A percentile compares a stretch with the other conserved stretches of the same genome.
Conservation (phyloP, 2,888 invertebrate species). For the Mesorhabditis sp. region DNA sequence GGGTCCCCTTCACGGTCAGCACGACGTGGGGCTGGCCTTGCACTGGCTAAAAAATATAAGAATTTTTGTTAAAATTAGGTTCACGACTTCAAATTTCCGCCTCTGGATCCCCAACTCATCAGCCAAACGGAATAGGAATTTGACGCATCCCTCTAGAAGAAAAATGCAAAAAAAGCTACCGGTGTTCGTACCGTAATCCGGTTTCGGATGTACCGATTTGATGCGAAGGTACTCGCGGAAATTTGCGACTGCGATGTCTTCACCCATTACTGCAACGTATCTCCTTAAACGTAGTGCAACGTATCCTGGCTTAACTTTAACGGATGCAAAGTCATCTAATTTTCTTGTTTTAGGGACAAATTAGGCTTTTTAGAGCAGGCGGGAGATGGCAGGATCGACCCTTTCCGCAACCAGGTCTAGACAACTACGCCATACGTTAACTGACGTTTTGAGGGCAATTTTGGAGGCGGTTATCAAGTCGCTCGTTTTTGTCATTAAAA, state of each 20-base stretch:
- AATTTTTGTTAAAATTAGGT: slow-evolving; percentile 55
- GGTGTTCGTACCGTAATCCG: slow-evolving; percentile 72
- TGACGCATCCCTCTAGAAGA: slow-evolving; percentile 25
- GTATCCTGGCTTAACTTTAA: too few relatives aligned
- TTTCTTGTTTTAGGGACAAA: too few relatives aligned
- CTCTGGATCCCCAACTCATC: slow-evolving; percentile 31
- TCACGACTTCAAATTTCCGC: slow-evolving; percentile 24
- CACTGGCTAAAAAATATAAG: slow-evolving; percentile 63
- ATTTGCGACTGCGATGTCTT: slow-evolving; percentile 67
- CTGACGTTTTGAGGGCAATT: too few relatives aligned
- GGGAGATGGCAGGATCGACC: too few relatives aligned
- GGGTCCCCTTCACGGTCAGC: slow-evolving; percentile 76
- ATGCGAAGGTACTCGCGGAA: slow-evolving; percentile 81
- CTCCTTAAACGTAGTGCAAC: too few relatives aligned
- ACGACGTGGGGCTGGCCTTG: slow-evolving; percentile 76
- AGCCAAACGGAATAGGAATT: slow-evolving; percentile 32
- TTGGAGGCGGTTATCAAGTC: too few relatives aligned
- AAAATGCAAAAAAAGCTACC: neutral
- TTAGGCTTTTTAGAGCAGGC: too few relatives aligned
- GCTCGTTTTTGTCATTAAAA: too few relatives aligned
- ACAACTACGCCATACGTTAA: too few relatives aligned
- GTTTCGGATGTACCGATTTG: slow-evolving; percentile 79
- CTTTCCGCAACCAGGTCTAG: too few relatives aligned
- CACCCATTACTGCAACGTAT: slow-evolving; percentile 1
- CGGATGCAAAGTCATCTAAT: too few relatives aligned